A percentile compares a stretch with the other conserved stretches of the same genome.
Conservation (phyloP, 2,888 invertebrate species). For the Leptinotarsa haldemani region DNA sequence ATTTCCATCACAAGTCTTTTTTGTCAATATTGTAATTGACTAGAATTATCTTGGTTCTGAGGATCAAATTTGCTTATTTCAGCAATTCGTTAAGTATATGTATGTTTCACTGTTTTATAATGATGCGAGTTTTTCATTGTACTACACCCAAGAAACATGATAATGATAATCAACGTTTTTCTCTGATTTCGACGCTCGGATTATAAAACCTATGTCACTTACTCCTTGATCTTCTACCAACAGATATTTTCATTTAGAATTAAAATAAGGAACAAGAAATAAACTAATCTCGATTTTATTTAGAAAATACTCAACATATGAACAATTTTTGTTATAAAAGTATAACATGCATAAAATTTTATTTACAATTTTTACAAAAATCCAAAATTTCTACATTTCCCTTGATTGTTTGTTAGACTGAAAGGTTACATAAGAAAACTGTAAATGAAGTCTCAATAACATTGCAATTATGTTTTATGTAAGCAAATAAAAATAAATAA, state of each 20-base stretch:
- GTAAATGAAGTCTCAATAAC: not conserved
- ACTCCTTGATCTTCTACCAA: not conserved
- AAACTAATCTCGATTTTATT: conserved; percentile 42
- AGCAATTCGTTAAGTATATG: too few relatives aligned
- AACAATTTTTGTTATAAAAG: conserved; percentile 48
- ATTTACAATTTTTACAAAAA: conserved; percentile 45
- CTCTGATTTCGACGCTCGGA: too few relatives aligned
- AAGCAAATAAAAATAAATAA: not conserved
- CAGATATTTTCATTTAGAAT: not conserved
- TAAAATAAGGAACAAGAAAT: not conserved
- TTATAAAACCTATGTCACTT: too few relatives aligned
- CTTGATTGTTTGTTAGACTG: conserved; percentile 2
- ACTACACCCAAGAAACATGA: too few relatives aligned
- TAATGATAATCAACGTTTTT: too few relatives aligned
- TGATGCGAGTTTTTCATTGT: too few relatives aligned
- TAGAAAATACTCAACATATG: conserved; percentile 48
- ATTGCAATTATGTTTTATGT: not conserved
- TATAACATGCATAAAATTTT: conserved; percentile 42
- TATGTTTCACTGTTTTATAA: too few relatives aligned
- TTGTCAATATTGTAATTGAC: too few relatives aligned
- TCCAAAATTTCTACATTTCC: conserved; percentile 23
- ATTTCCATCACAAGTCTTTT: too few relatives aligned
- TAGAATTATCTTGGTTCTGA: too few relatives aligned
- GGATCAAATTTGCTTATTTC: too few relatives aligned
- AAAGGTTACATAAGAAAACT: conserved; percentile 1